Conservation (phyloP, 2,797 vertebrate genomes). For the Tiaroga cobitis region DNA sequence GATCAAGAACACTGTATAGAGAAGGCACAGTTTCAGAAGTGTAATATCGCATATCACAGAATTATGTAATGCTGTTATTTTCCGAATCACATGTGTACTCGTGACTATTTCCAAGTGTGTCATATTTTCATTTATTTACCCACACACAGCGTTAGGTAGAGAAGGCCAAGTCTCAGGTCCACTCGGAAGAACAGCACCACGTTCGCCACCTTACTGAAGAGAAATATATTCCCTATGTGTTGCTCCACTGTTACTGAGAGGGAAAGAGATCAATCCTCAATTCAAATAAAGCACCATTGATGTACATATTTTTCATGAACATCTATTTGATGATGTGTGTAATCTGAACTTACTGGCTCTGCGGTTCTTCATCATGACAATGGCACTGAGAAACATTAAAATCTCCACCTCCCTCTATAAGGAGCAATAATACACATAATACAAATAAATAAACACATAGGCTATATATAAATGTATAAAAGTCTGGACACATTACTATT, state of each 20-base stretch:
- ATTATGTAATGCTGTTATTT: not conserved
- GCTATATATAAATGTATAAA: too few relatives aligned
- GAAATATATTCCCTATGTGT: constrained; percentile 91
- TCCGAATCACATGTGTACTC: not conserved
- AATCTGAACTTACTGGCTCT: constrained; percentile 87
- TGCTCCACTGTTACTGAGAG: constrained; percentile 90
- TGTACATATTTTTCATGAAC: not conserved
- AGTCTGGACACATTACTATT: too few relatives aligned
- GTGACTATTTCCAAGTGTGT: not conserved
- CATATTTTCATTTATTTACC: constrained; percentile 77
- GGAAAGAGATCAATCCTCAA: not conserved
- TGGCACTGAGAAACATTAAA: constrained; percentile 96
- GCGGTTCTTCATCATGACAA: constrained; percentile 99
- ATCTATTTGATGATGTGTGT: too few relatives aligned
- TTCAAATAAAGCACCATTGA: not conserved
- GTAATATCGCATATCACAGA: not conserved
- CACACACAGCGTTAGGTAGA: constrained; percentile 89
- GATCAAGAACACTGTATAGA: constrained; percentile 87
- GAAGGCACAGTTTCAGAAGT: not conserved
- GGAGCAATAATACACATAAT: not conserved
- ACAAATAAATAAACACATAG: not conserved
- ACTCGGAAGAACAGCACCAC: constrained; percentile 94
- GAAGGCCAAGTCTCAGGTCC: constrained; percentile 91
- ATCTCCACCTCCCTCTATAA: constrained; percentile 93
- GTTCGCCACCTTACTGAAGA: constrained; percentile 97